Evolutionary conservation across 2,113 vertebrate genomes (phyloP), one percentile per base, ranked within the genome.

Genomic region (Oriolus oriolus): DNA sequence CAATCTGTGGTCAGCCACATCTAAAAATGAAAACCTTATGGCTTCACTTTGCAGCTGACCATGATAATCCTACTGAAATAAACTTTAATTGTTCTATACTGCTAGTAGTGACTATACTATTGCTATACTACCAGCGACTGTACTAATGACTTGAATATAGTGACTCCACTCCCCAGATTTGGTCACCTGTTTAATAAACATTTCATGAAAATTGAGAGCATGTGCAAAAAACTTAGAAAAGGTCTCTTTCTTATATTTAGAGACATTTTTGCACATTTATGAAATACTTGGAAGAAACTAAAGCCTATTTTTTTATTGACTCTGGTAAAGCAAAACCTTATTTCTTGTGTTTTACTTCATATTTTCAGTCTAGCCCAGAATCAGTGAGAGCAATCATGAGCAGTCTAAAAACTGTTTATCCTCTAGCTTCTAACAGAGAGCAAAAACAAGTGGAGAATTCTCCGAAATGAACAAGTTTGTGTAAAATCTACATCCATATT

Each of bases 1-100:
- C 97, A 97, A 28, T 93, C 94, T 93, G 42, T 89, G 90, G 71
- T 87, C 86, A 93, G 57, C 79, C 76, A 91, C 21, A 66, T 91
- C 65, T 79, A 96, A 97, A 97, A 85, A n/a, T 75, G 76, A 92
- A 90, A 90, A 76, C 17, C 35, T 69, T 75, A 57, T 2, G 1
- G 27, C 69, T 90, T 94, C 30, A n/a, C 10, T 2, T 87, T 84
- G 66, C 74, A 91, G 81, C 28, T 66, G 53, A 75, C 94, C 22
- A 18, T 33, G n/a, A 37, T 84, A 95, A 79, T 41, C 52, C 30
- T 37, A 50, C 52, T 66, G 69, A 80, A 91, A 88, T 76, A 92
- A 84, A 45, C 20, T 79, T 95, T 70, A 68, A 44, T 52, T 52
- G 9, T 47, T 61, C 26, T 54, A 6, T 69, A 28, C 13, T 71